phyloP scores from a whole-genome alignment of 2,797 vertebrate genomes.

The Meriones psammophilus region DNA sequence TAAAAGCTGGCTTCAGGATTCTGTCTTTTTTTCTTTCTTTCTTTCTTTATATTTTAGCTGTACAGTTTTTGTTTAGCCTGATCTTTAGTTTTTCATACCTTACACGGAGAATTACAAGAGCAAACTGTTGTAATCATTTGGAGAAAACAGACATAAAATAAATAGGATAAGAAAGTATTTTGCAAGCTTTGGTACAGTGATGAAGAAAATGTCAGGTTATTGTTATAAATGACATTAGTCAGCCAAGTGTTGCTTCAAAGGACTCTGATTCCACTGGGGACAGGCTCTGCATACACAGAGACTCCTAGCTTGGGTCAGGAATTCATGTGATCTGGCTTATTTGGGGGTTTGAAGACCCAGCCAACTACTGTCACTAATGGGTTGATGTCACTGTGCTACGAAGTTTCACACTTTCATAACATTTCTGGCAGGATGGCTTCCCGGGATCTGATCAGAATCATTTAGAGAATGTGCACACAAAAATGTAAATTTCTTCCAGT shows the following conservation, averaged over 20 bases:
- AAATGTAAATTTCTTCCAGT: slow-evolving; percentile 82
- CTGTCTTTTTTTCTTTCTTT: background rate
- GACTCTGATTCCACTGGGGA: slow-evolving; percentile 9
- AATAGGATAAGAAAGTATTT: slow-evolving; percentile 50
- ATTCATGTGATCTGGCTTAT: slow-evolving; percentile 62
- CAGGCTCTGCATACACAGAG: background rate
- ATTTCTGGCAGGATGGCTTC: slow-evolving; percentile 64
- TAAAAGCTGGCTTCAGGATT: slow-evolving; percentile 78
- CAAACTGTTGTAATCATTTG: slow-evolving; percentile 10
- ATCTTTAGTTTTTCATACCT: slow-evolving; percentile 53
- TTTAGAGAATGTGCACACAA: slow-evolving; percentile 73
- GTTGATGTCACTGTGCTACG: slow-evolving; percentile 31
- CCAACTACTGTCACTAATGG: slow-evolving; percentile 73
- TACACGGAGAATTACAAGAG: slow-evolving; percentile 65
- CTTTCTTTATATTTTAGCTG: slow-evolving; percentile 4
- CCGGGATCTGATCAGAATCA: slow-evolving; percentile 79
- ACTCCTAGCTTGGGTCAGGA: slow-evolving; percentile 54
- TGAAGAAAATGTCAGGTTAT: slow-evolving; percentile 61
- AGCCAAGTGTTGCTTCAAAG: slow-evolving; percentile 41
- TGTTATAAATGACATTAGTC: slow-evolving; percentile 64
- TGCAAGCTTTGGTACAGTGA: slow-evolving; percentile 56
- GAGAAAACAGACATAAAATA: slow-evolving; percentile 58
- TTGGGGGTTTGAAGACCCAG: slow-evolving; percentile 31
- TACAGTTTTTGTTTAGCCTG: slow-evolving; percentile 35
- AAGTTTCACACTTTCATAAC: slow-evolving; percentile 65